Conservation (phyloP, 1,140 invertebrate species). For the Trichonephila clavipes region DNA sequence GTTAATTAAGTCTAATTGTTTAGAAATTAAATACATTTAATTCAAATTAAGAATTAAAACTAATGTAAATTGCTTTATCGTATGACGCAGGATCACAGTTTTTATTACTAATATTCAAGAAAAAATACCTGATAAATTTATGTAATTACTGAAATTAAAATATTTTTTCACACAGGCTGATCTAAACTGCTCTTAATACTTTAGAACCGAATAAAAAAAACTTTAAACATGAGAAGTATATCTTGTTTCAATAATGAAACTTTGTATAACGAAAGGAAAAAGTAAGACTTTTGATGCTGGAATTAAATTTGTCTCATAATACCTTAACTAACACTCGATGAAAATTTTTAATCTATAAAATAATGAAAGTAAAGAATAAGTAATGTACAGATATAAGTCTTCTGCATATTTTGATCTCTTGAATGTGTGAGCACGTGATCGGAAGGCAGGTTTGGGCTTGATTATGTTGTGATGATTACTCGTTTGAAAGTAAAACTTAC, state of each 20-base stretch:
- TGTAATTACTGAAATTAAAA: neutral
- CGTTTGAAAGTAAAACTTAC: neutral
- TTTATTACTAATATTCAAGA: no score
- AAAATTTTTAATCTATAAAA: neutral
- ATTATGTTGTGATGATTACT: neutral
- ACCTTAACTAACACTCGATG: neutral
- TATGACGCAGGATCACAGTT: neutral
- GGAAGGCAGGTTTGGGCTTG: constrained; percentile 32
- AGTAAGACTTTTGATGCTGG: neutral
- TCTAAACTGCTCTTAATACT: no score
- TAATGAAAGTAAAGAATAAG: no score
- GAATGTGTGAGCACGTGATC: neutral
- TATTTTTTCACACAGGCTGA: neutral
- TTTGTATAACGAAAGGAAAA: neutral
- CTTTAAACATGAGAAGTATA: no score
- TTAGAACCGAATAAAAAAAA: no score
- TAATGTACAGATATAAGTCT: neutral
- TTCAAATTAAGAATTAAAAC: neutral
- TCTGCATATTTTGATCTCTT: neutral
- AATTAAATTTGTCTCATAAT: neutral
- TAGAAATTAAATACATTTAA: neutral
- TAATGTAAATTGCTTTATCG: neutral
- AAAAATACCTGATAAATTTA: neutral
- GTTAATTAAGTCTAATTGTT: neutral
- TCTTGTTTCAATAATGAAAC: neutral